Evolutionary conservation across 2,888 invertebrate genomes (phyloP), one percentile per base, ranked within the genome.

Genomic region (Troglohyphantes excavatus): DNA sequence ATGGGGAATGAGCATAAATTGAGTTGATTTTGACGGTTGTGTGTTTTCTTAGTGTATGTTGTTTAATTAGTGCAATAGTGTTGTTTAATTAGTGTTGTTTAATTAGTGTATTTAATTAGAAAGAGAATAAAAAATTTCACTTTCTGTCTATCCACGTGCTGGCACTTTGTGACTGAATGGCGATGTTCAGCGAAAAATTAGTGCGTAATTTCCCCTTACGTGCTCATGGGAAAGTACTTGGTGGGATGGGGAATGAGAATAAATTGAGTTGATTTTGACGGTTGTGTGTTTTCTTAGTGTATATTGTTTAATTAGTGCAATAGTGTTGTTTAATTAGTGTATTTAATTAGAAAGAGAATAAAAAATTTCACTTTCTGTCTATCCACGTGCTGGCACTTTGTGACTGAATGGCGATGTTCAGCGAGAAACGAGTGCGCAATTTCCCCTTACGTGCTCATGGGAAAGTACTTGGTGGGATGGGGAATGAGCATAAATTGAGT

Each of bases 341-440:
- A n/a, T n/a, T n/a, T n/a, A n/a, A n/a, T n/a, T n/a, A n/a, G n/a
- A n/a, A n/a, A n/a, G n/a, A n/a, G n/a, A 21, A 43, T 43, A 65
- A 78, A 81, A 68, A 81, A 46, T 65, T 67, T 68, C 81, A 81
- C 81, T 81, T 81, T 81, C 81, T 53, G 59, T 46, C 27, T 46
- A 67, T n/a, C 53, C 53, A 68, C 81, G 81, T 81, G 67, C 33
- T 26, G 53, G 67, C 65, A 68, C 81, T 81, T 81, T 81, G 78
- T 46, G 21, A 46, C 43, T 33, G 43, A 81, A 68, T 46, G 79
- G 53, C 21, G 53, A 53, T 81, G 68, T 81, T 81, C 81, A 68
- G 81, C 67, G 43, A 63, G 65, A 78, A 65, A 39, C 29, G 78
- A 63, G 78, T 78, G 65, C 67, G 19, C 46, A 68, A 46, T 68